Percentiles rank a stretch among this genome's conserved stretches.
Evolutionary conservation across 2,797 vertebrate species (phyloP).

Genomic region (Halcyon badia): DNA sequence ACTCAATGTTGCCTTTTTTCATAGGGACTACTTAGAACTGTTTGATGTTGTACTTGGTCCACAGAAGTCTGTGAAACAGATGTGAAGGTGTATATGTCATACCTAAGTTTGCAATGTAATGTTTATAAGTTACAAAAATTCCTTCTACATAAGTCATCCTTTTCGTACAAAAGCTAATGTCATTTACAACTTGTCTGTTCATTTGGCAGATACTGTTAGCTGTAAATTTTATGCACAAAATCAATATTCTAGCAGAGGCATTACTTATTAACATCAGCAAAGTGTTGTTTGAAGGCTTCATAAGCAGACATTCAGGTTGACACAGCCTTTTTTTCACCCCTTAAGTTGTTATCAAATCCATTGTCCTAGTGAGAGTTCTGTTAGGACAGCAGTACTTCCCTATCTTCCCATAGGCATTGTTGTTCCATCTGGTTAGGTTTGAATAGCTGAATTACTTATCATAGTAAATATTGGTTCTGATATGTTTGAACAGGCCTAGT

Average conservation of each 20-base stretch:
- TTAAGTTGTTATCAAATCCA: neutral
- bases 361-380: neutral
- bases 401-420: neutral
- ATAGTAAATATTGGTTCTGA: neutral
- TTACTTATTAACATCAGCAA: neutral
- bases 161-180: neutral
- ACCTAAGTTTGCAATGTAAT: neutral
- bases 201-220: neutral
- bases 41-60: neutral
- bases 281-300: neutral
- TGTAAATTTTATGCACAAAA: neutral
- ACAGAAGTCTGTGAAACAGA: neutral
- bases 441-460: neutral
- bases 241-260: neutral
- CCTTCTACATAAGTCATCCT: neutral
- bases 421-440: conserved; percentile 25
- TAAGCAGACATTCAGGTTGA: neutral
- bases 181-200: neutral
- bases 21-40: neutral
- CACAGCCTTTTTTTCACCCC: neutral
- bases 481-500: conserved; percentile 87
- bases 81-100: neutral
- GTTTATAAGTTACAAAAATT: neutral
- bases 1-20: neutral
- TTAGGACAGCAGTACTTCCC: neutral